Conservation (phyloP, 2,888 invertebrate genomes). For the Leucophora obtusa region DNA sequence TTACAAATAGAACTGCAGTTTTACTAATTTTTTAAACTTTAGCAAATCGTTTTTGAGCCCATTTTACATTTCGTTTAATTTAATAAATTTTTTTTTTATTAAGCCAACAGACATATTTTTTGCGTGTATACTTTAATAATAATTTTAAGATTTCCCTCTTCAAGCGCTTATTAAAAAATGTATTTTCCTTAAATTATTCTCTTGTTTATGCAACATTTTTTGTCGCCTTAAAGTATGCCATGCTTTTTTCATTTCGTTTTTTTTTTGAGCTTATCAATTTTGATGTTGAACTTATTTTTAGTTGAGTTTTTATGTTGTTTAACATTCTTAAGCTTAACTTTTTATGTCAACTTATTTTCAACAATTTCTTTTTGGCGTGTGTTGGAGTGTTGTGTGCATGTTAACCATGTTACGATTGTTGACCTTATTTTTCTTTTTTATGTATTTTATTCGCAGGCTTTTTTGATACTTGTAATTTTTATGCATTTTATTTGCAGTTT, state of each 20-base stretch:
- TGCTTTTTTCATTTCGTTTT: conserved; percentile 6
- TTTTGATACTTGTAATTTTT: conserved; percentile 50
- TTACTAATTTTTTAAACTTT: too few species aligned
- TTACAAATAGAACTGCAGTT: too few species aligned
- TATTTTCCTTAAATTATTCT: conserved; percentile 45
- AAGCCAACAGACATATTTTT: too few species aligned
- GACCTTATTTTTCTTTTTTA: conserved; percentile 54
- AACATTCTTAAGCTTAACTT: conserved; percentile 59
- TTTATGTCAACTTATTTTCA: conserved; percentile 36
- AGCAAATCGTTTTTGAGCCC: too few species aligned
- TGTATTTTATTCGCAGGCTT: conserved; percentile 22
- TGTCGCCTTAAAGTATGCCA: conserved; percentile 52
- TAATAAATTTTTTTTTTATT: too few species aligned
- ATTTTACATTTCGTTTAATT: too few species aligned
- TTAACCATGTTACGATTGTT: conserved; percentile 61
- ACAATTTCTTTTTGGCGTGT: conserved; percentile 12
- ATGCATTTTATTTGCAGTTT: conserved; percentile 63
- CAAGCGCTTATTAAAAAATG: not conserved
- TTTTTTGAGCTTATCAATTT: conserved; percentile 34
- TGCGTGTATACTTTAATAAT: not conserved
- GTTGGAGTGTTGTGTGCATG: conserved; percentile 19
- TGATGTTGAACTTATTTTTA: conserved; percentile 22
- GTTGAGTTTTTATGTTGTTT: conserved; percentile 26
- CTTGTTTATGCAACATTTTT: conserved; percentile 41
- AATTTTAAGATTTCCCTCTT: not conserved